Evolutionary conservation across 1,140 invertebrate genomes (phyloP), one percentile per base, ranked within the genome.

Genomic region (Maniola jurtina): DNA sequence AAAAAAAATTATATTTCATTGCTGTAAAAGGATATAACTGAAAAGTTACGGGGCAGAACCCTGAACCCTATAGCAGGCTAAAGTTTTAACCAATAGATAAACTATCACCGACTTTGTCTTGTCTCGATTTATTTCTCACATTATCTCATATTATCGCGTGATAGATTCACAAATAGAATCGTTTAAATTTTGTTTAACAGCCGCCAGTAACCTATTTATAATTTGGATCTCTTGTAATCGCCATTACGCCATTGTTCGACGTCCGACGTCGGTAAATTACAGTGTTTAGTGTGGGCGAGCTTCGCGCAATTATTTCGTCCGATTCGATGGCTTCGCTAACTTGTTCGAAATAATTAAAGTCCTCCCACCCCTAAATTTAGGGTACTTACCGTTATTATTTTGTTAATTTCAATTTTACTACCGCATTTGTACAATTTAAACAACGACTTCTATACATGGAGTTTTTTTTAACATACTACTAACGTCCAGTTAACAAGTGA

Each of bases 231-330:
- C 25, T 54, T 48, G 13, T 50, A 56, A 61, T 56, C 25, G 58
- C 25, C 61, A 61, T 59, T 67, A 67, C 65, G 33, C 55, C 38
- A 68, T 68, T 68, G 66, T 68, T 61, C 60, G 55, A 58, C 50
- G 63, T 64, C 42, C 48, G 40, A 65, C 47, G 59, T 33, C 66
- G 45, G 38, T 68, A 68, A 72, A 72, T 72, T 62, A 64, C 59
- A 54, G 57, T 72, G 66, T 68, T 72, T 72, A 66, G 63, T 72
- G 47, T 47, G 25, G 14, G 16, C 13, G 42, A 11, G 50, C 58
- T 64, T 61, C n/a, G 59, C 58, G 48, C 60, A 54, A 72, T 65
- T 68, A 61, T 65, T 69, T 60, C 60, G 33, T 42, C 64, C 42
- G 42, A 45, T 45, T 45, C 42, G 42, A 45, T 45, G 42, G 42